A percentile compares a stretch with the other conserved stretches of the same genome.
Conservation (phyloP, 2,888 invertebrate genomes). For the Cheilosia vernalis region DNA sequence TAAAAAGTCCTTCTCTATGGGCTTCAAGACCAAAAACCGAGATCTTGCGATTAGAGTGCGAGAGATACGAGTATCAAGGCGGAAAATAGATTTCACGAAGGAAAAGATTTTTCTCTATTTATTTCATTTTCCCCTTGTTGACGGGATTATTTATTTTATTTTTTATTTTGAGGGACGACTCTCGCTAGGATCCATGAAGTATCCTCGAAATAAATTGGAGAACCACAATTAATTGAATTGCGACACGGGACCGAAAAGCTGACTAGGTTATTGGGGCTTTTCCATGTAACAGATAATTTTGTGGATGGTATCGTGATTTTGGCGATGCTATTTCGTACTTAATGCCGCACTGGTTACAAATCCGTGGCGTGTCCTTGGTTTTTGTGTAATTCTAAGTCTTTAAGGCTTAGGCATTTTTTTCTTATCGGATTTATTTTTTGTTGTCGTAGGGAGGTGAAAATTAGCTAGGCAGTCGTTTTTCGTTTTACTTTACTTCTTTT, state of each 20-base stretch:
- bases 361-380: conserved; percentile 18
- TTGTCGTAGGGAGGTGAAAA: conserved; percentile 36
- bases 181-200: conserved; percentile 47
- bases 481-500: not conserved
- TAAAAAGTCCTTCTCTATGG: conserved; percentile 12
- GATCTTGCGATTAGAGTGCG: conserved; percentile 40
- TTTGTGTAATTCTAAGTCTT: conserved; percentile 15
- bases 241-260: conserved; percentile 23
- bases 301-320: conserved; percentile 27
- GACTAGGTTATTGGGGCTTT: not conserved
- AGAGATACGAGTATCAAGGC: conserved; percentile 34
- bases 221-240: conserved; percentile 64
- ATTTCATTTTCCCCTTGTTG: conserved; percentile 7
- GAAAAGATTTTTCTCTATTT: conserved; percentile 19
- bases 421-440: conserved; percentile 30
- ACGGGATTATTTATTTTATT: not conserved
- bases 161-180: conserved; percentile 7
- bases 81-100: conserved; percentile 42
- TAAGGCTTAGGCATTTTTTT: not conserved
- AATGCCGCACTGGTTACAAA: conserved; percentile 11
- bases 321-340: not conserved
- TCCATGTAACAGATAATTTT: conserved; percentile 30
- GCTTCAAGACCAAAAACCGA: not conserved
- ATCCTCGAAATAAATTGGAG: conserved; percentile 51
- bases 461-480: conserved; percentile 19